Conservation (phyloP, 2,113 vertebrate genomes). For the Eulacestoma nigropectus region DNA sequence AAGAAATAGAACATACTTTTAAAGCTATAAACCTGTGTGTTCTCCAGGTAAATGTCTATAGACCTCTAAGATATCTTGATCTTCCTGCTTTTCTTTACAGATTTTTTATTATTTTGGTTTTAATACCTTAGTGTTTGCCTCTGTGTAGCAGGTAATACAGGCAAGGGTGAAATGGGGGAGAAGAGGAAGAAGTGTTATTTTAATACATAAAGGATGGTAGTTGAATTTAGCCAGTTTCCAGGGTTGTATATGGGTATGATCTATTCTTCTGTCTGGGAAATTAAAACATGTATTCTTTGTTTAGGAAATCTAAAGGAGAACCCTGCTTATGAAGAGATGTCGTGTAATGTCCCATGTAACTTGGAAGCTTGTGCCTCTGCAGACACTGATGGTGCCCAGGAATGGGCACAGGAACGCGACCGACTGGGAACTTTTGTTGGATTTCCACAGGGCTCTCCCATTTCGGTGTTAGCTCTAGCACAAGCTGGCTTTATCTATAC, state of each 20-base stretch:
- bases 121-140: not conserved
- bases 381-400: constrained; percentile 60
- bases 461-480: constrained; percentile 77
- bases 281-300: constrained; percentile 30
- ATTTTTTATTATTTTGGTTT: not conserved
- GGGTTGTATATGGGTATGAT: not conserved
- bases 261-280: not conserved
- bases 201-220: not conserved
- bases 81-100: not conserved
- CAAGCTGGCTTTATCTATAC: constrained; percentile 88
- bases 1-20: not conserved
- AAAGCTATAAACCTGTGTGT: not conserved
- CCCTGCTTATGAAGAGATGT: constrained; percentile 63
- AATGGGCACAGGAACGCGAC: constrained; percentile 72
- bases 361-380: constrained; percentile 18
- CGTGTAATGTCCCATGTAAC: constrained; percentile 41
- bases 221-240: not conserved
- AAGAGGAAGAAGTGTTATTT: not conserved
- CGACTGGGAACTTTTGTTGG: constrained; percentile 79
- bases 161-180: not conserved
- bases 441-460: constrained; percentile 72
- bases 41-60: not conserved
- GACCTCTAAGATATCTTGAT: not conserved
- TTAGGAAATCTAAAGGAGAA: constrained; percentile 40
- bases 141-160: not conserved